These are phyloP conservation scores for Phyllostomus hastatus DNA, from an alignment of 2,113 vertebrate genomes.

Conservation along the genomic window DNA sequence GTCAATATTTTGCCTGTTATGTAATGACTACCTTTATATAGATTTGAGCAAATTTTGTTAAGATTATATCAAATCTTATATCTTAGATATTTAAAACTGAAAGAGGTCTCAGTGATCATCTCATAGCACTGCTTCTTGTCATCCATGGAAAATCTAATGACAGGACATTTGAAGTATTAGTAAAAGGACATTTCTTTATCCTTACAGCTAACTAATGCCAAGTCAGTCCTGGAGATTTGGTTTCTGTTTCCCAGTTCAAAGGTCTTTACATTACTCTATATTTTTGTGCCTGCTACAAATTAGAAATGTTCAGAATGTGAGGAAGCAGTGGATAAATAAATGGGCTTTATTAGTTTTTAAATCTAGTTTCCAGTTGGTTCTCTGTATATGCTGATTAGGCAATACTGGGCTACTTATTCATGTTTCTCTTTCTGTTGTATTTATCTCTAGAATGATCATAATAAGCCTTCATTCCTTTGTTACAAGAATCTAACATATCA, in stretches of 20 bases:
- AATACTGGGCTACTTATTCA: not conserved
- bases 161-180: not conserved
- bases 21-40: not conserved
- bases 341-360: not conserved
- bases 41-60: not conserved
- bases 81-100: not conserved
- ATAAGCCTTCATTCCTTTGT: not conserved
- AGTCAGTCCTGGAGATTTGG: not conserved
- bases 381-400: not conserved
- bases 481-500: not conserved
- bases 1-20: not conserved
- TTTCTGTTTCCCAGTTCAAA: not conserved
- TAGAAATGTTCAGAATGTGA: not conserved
- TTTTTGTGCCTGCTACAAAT: not conserved
- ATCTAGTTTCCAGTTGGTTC: not conserved
- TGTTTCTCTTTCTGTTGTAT: not conserved
- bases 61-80: not conserved
- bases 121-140: not conserved
- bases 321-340: not conserved
- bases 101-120: not conserved
- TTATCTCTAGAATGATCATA: not conserved
- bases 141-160: not conserved
- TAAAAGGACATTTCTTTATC: not conserved
- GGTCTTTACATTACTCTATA: not conserved
- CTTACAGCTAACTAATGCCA: not conserved